Conservation (phyloP, 2,888 invertebrate genomes). For the Macrosoma leucophasiata region DNA sequence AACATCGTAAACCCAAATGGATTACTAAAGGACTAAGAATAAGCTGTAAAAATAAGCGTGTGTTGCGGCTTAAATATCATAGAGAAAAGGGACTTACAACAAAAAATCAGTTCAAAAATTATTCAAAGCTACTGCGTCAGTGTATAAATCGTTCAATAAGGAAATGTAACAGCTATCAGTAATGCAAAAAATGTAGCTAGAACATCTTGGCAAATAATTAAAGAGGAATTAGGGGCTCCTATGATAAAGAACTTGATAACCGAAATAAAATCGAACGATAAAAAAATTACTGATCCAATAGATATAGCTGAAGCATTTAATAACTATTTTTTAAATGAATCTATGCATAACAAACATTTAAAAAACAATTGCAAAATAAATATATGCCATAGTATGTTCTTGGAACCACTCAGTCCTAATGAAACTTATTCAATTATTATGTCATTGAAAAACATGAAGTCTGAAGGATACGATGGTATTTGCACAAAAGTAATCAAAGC, state of each 20-base stretch:
- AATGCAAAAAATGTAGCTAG: slow-evolving; percentile 2
- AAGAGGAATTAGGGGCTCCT: not conserved
- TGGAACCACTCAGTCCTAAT: slow-evolving; percentile 6
- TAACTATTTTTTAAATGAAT: slow-evolving; percentile 7
- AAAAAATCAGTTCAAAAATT: slow-evolving; percentile 6
- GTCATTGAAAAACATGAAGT: slow-evolving; percentile 8
- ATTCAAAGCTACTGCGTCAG: slow-evolving; percentile 7
- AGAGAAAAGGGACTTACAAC: not conserved
- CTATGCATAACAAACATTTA: slow-evolving; percentile 3
- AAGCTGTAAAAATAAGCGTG: slow-evolving; percentile 8
- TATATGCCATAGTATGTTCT: slow-evolving; percentile 2
- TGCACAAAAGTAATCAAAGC: slow-evolving; percentile 12
- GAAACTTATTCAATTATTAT: slow-evolving; percentile 5
- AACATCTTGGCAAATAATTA: slow-evolving; percentile 10
- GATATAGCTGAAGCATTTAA: slow-evolving; percentile 9
- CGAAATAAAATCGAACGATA: slow-evolving; percentile 2
- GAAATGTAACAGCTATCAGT: not conserved
- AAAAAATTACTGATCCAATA: slow-evolving; percentile 2
- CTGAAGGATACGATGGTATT: slow-evolving; percentile 10
- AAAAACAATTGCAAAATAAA: not conserved
- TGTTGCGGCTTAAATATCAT: slow-evolving; percentile 6
- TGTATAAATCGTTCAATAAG: slow-evolving; percentile 2
- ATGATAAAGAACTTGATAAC: not conserved
- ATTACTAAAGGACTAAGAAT: slow-evolving; percentile 10
- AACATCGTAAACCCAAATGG: too few relatives aligned